Conservation (phyloP, 2,113 vertebrate genomes). For the Bos javanicus region DNA sequence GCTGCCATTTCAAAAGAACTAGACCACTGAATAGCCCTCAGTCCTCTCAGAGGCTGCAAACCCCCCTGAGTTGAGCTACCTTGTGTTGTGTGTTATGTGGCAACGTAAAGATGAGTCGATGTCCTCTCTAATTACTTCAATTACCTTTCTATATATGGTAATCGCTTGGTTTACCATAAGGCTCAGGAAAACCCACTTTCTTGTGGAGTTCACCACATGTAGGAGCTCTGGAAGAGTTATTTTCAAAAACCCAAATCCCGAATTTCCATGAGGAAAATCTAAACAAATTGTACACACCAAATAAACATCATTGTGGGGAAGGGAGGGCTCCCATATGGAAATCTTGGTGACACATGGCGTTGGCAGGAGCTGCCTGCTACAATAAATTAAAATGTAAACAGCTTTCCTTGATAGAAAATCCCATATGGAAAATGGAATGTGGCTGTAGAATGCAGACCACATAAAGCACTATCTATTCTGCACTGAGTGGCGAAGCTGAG, state of each 20-base stretch:
- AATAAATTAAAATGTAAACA: conserved; percentile 3
- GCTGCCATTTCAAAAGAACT: background rate
- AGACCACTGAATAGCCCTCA: too few species aligned
- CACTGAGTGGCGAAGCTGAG: rapidly evolving
- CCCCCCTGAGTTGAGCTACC: background rate
- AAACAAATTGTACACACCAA: conserved; percentile 43
- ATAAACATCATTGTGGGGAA: conserved; percentile 9
- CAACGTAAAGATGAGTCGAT: background rate
- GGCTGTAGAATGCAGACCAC: background rate
- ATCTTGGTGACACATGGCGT: background rate
- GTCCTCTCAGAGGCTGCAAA: background rate
- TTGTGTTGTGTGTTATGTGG: background rate
- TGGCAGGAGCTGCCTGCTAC: background rate
- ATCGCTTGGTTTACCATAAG: background rate
- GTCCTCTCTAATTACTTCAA: background rate
- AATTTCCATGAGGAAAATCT: background rate
- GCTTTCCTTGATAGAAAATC: background rate
- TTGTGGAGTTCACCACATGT: background rate
- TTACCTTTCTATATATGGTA: background rate
- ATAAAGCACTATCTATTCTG: background rate
- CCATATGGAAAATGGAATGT: background rate
- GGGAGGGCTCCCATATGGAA: background rate
- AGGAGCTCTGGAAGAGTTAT: background rate
- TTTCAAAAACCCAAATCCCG: background rate
- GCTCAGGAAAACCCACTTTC: background rate